A percentile compares a stretch with the other conserved stretches of the same genome.
These are phyloP conservation scores for Actenoides lindsayi DNA, from an alignment of 2,113 vertebrate genomes.

Conservation along the genomic window DNA sequence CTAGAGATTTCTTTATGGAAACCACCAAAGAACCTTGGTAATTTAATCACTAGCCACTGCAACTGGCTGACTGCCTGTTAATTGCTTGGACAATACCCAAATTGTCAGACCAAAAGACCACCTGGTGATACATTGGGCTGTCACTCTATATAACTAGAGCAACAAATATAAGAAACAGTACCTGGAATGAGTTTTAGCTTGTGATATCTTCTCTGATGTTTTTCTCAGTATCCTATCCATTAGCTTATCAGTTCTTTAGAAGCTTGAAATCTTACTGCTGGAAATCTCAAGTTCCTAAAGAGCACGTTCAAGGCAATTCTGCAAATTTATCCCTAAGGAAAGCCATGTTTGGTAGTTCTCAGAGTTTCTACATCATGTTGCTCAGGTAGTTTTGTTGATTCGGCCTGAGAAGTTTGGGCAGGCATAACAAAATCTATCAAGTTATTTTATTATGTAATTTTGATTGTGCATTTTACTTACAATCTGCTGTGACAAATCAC, in stretches of 20 bases:
- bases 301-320: not conserved
- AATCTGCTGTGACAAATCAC: not conserved
- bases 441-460: not conserved
- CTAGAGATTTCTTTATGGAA: slow-evolving; percentile 41
- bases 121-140: slow-evolving; percentile 60
- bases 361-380: not conserved
- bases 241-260: slow-evolving; percentile 6
- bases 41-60: slow-evolving; percentile 42
- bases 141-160: slow-evolving; percentile 46
- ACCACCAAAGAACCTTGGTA: slow-evolving; percentile 20
- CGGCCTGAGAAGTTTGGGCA: not conserved
- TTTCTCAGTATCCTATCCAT: not conserved
- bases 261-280: not conserved
- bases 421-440: not conserved
- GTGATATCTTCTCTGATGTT: not conserved
- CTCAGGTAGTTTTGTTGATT: not conserved
- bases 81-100: slow-evolving; percentile 39
- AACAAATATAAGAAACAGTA: slow-evolving; percentile 49
- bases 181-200: not conserved
- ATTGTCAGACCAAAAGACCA: slow-evolving; percentile 45
- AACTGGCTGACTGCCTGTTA: slow-evolving; percentile 38
- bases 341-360: not conserved
- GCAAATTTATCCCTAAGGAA: not conserved
- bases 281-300: not conserved
- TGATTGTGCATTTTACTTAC: not conserved